Percentiles rank a stretch among this genome's conserved stretches.
Conservation (phyloP, 2,113 vertebrate genomes). For the Nesoenas mayeri region DNA sequence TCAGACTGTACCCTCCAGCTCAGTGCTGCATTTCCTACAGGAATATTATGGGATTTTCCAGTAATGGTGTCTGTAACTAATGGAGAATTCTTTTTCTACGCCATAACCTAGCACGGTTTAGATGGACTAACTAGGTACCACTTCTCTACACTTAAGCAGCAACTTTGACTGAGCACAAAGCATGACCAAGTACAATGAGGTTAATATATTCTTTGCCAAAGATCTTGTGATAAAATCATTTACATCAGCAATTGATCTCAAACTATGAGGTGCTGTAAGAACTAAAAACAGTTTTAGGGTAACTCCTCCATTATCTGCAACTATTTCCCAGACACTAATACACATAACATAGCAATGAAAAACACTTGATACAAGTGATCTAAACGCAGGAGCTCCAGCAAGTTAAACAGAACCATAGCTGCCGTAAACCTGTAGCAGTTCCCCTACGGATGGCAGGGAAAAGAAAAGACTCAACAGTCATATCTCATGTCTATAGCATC, state of each 20-base stretch:
- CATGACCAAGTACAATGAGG: conserved; percentile 88
- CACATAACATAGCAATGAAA: conserved; percentile 89
- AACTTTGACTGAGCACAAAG: conserved; percentile 88
- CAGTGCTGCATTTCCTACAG: neutral
- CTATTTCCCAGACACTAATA: conserved; percentile 88
- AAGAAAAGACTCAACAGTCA: conserved; percentile 89
- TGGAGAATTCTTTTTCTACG: conserved; percentile 14
- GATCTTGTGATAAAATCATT: conserved; percentile 88
- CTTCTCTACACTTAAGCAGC: conserved; percentile 75
- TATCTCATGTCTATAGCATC: conserved; percentile 97
- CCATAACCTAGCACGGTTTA: conserved; percentile 43
- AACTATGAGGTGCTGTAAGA: conserved; percentile 84
- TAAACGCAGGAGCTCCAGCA: conserved; percentile 88
- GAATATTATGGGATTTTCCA: conserved; percentile 18
- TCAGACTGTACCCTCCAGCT: conserved; percentile 39
- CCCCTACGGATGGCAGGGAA: conserved; percentile 78
- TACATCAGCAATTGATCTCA: conserved; percentile 84
- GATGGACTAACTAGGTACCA: conserved; percentile 79
- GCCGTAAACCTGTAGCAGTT: conserved; percentile 91
- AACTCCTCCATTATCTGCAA: conserved; percentile 85
- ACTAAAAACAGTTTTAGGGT: conserved; percentile 84
- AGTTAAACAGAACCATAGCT: conserved; percentile 93
- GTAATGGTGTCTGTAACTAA: conserved; percentile 35
- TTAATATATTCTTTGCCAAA: conserved; percentile 87
- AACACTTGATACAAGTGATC: conserved; percentile 93